Base-by-base conservation (phyloP, 2,113 vertebrate genomes). In the Stercorarius parasiticus region DNA sequence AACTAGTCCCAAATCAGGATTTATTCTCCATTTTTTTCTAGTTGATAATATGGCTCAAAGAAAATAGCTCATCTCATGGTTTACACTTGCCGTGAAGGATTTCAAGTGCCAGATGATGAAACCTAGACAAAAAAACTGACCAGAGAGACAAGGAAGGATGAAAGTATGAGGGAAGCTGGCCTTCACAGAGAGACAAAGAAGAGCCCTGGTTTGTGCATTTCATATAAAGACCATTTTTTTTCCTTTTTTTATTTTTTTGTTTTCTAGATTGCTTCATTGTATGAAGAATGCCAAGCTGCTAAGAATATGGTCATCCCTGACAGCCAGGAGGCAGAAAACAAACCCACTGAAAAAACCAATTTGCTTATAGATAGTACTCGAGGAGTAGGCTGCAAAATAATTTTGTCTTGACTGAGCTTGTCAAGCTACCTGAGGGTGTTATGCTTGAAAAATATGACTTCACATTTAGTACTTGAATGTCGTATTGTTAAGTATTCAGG, bases 351-450 rank as follows among this genome's bases (percentile, higher is more conserved):
- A 97, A 93, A 96, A 93, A 85, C 74, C 90, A 93, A 32, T 97
- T 97, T 97, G 36, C 94, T 97, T 97, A 95, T 90, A 91, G 88
- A 86, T 86, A 67, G 89, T 94, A 92, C 90, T 97, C 13, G 13
- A 87, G 89, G 71, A 98, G 50, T 34, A 78, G 8, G 52, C 42
- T 96, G 88, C 76, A 97, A 97, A 98, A 97, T 92, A 96, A 89
- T 96, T 97, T 96, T 96, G 81, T 94, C 73, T 97, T n/a, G n/a
- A n/a, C n/a, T n/a, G n/a, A n/a, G n/a, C n/a, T n/a, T n/a, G n/a
- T n/a, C n/a, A n/a, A n/a, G 82, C 86, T 97, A 96, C 80, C 95
- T 95, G 74, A 95, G 94, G 88, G 88, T 97, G 64, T 85, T 94
- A 82, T 4, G 11, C 30, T 65, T 88, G 87, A 96, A 92, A 94